These are phyloP conservation scores for Nomia melanderi DNA, from an alignment of 1,140 invertebrate genomes.

Conservation along the genomic window DNA sequence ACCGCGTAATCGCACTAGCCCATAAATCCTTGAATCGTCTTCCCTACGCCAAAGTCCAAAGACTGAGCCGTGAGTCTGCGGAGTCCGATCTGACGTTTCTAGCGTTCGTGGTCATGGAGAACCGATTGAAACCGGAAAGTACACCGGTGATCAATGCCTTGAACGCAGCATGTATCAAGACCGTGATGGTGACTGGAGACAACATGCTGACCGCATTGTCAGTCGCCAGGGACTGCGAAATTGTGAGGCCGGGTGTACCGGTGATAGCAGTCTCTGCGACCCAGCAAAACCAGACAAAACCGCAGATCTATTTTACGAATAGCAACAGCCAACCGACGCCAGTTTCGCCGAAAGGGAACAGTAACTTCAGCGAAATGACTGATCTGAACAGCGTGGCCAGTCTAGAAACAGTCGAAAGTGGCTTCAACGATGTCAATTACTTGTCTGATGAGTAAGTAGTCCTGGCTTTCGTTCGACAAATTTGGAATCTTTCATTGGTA, in stretches of 20 bases:
- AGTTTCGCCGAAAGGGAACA: constrained; percentile 73
- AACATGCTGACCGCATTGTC: constrained; percentile 96
- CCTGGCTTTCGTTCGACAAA: too few relatives aligned
- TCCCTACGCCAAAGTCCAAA: constrained; percentile 81
- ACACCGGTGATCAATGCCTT: constrained; percentile 88
- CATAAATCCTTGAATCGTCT: constrained; percentile 82
- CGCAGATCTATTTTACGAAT: constrained; percentile 77
- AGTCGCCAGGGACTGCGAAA: constrained; percentile 94
- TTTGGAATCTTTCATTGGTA: too few relatives aligned
- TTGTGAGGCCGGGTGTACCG: constrained; percentile 88
- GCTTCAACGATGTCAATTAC: constrained; percentile 75
- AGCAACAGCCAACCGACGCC: constrained; percentile 77
- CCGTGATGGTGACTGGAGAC: constrained; percentile 97
- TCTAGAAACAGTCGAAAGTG: constrained; percentile 83
- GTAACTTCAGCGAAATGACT: constrained; percentile 75
- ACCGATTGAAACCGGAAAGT: constrained; percentile 93
- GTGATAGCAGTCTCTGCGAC: constrained; percentile 87
- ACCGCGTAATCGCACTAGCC: constrained; percentile 92
- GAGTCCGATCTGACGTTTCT: constrained; percentile 92
- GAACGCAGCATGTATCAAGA: constrained; percentile 90
- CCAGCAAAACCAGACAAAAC: constrained; percentile 76
- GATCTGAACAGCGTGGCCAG: constrained; percentile 82
- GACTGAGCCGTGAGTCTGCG: constrained; percentile 84
- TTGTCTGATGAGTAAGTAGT: constrained; percentile 74
- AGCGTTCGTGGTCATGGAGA: constrained; percentile 94